Evolutionary conservation across 1,140 invertebrate species (phyloP).

Genomic region (Batillaria attramentaria): DNA sequence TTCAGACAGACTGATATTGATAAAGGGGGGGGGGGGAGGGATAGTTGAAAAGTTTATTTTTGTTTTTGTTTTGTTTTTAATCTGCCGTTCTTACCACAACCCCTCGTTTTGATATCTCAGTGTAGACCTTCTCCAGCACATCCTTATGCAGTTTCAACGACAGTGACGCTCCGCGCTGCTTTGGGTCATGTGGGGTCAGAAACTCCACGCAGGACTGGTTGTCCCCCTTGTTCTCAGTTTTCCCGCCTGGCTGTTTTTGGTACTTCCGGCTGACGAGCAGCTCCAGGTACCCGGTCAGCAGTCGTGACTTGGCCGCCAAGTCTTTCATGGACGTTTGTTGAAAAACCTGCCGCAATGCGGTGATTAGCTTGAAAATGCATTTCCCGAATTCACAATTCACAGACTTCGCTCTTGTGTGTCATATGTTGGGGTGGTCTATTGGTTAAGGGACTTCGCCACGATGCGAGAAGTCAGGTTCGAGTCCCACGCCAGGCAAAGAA

Average conservation of each 20-base stretch:
- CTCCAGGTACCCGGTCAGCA: slow-evolving; percentile 78
- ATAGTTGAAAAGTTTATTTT: no score
- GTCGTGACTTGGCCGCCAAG: slow-evolving; percentile 73
- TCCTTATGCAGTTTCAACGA: slow-evolving; percentile 72
- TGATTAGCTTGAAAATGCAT: no score
- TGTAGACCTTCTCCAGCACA: slow-evolving; percentile 70
- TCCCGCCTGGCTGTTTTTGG: slow-evolving; percentile 1
- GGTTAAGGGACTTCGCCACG: no score
- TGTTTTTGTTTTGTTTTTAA: no score
- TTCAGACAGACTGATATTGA: no score
- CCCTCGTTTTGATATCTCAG: slow-evolving; percentile 73
- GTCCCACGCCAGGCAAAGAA: no score
- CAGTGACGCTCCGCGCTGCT: slow-evolving; percentile 75
- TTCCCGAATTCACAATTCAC: no score
- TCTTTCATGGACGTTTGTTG: slow-evolving; percentile 73
- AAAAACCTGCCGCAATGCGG: slow-evolving; percentile 74
- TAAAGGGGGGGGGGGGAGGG: no score
- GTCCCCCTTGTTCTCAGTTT: not conserved
- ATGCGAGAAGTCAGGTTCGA: no score
- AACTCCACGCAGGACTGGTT: slow-evolving; percentile 67
- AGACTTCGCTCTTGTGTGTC: no score
- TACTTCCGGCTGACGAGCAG: slow-evolving; percentile 65
- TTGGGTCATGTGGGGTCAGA: slow-evolving; percentile 75
- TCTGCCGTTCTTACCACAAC: no score
- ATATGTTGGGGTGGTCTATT: no score